These are phyloP conservation scores for Prietella phreatophila DNA, from an alignment of 2,113 vertebrate species.

Conservation along the genomic window DNA sequence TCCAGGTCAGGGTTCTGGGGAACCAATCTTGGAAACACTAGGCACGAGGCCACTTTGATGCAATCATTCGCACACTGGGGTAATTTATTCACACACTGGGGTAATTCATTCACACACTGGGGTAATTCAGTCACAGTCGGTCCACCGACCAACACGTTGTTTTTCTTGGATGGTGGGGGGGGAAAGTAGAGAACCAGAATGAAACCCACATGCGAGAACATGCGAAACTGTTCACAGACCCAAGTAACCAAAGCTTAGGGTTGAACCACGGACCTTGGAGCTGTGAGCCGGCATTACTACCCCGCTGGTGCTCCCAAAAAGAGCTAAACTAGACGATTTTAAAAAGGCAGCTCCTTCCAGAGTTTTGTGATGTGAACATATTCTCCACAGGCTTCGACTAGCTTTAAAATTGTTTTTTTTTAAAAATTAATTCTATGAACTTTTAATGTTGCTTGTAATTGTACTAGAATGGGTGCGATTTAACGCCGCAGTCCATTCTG, in stretches of 20 bases:
- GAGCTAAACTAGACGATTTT: not conserved
- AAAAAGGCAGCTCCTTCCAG: not conserved
- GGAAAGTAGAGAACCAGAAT: not conserved
- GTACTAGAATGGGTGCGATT: not conserved
- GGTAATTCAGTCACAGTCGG: not conserved
- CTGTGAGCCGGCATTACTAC: not conserved
- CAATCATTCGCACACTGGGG: not conserved
- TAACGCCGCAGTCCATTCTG: conserved; percentile 6
- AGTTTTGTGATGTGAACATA: not conserved
- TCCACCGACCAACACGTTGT: not conserved
- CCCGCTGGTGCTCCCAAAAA: not conserved
- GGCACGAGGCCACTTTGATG: not conserved
- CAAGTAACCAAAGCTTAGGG: not conserved
- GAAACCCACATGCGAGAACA: not conserved
- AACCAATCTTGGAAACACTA: not conserved
- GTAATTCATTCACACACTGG: too few relatives aligned
- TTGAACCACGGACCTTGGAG: not conserved
- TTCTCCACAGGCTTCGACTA: not conserved
- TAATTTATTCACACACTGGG: not conserved
- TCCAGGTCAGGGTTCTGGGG: not conserved
- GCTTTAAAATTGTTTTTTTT: not conserved
- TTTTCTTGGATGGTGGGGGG: not conserved
- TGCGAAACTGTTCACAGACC: not conserved
- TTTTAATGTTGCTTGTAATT: not conserved
- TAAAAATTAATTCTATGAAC: not conserved